Evolutionary conservation across 2,113 vertebrate species (phyloP).

Genomic region (Ardeotis arabs): DNA sequence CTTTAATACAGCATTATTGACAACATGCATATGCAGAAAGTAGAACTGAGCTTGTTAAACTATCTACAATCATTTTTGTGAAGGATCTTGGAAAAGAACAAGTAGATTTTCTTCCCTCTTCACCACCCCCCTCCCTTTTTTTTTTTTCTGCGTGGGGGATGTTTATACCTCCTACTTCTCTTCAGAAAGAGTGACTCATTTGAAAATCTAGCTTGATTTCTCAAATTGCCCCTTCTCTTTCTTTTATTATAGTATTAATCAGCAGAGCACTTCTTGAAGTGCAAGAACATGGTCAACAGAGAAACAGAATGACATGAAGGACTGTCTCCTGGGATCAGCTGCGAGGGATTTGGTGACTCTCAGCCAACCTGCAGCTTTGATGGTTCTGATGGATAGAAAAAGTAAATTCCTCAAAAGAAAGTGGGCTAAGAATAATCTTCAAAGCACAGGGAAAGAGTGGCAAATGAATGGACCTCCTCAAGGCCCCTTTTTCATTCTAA

Average conservation of each 20-base stretch:
- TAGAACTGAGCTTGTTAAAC: neutral
- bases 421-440: neutral
- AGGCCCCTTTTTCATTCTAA: neutral
- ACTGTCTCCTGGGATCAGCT: neutral
- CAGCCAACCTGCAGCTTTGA: neutral
- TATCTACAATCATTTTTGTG: neutral
- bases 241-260: neutral
- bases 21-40: neutral
- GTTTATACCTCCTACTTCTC: neutral
- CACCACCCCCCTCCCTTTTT: no score
- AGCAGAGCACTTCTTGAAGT: neutral
- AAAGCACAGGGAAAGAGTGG: neutral
- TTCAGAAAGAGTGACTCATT: neutral
- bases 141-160: neutral
- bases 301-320: neutral
- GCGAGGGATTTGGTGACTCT: neutral
- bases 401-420: neutral
- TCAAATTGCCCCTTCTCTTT: neutral
- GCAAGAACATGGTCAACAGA: neutral
- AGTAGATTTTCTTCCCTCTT: neutral
- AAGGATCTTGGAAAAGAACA: neutral
- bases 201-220: neutral
- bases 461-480: neutral
- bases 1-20: neutral
- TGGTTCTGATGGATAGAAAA: neutral